Conservation (phyloP, 2,888 invertebrate species). For the Hylaea fasciaria region DNA sequence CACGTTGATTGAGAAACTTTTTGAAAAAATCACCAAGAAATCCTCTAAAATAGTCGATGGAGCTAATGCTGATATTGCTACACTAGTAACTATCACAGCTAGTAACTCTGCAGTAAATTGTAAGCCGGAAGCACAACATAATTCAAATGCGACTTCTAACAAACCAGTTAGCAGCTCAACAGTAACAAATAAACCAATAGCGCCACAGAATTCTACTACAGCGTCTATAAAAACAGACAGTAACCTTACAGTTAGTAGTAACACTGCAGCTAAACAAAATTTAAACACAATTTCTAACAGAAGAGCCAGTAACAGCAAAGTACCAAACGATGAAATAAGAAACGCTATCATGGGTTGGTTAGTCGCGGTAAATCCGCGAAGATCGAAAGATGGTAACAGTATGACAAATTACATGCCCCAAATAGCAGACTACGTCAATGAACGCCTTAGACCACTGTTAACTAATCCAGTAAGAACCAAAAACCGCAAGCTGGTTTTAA, state of each 20-base stretch:
- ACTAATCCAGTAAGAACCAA: constrained; percentile 12
- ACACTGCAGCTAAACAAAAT: background rate
- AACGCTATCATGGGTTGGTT: constrained; percentile 20
- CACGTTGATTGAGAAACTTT: constrained; percentile 49
- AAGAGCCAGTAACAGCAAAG: background rate
- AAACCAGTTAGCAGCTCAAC: background rate
- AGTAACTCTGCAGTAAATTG: background rate
- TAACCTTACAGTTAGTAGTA: background rate
- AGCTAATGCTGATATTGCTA: background rate
- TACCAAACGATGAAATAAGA: constrained; percentile 7
- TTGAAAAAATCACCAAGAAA: constrained; percentile 42
- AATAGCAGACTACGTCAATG: constrained; percentile 18
- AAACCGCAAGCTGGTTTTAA: constrained; percentile 21
- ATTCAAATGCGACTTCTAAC: background rate
- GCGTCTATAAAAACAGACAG: too few species aligned
- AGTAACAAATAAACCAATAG: background rate
- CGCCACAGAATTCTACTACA: background rate
- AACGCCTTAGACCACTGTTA: constrained; percentile 18
- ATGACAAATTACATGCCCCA: constrained; percentile 15
- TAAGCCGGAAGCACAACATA: background rate
- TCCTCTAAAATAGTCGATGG: constrained; percentile 15
- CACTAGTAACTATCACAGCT: background rate
- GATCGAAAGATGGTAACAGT: background rate
- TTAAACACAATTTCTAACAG: background rate
- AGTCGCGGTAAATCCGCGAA: constrained; percentile 4